Evolutionary conservation across 1,140 invertebrate genomes (phyloP).

Genomic region (Cotesia chilonis): DNA sequence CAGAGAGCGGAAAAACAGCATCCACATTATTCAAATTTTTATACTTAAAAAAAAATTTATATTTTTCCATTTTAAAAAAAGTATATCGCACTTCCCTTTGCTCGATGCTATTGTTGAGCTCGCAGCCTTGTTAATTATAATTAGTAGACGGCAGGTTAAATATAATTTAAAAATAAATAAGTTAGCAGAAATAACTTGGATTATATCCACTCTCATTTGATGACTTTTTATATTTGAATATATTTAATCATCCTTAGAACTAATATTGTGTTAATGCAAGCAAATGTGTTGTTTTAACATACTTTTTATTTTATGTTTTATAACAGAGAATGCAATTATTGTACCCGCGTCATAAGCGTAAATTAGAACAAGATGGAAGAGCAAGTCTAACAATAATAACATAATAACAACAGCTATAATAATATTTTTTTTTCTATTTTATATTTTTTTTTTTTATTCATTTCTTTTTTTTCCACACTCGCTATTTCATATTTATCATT

Average conservation of each 20-base stretch:
- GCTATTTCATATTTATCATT: conserved; percentile 42
- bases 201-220: too few species aligned
- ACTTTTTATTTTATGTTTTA: conserved; percentile 10
- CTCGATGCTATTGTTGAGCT: too few species aligned
- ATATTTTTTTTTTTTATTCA: conserved; percentile 24
- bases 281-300: conserved; percentile 13
- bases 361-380: conserved; percentile 18
- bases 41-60: too few species aligned
- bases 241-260: background rate
- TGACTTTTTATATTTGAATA: background rate
- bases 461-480: conserved; percentile 25
- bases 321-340: conserved; percentile 4
- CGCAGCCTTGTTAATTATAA: too few species aligned
- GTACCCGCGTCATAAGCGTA: conserved; percentile 11
- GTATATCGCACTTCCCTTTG: too few species aligned
- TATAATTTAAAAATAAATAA: too few species aligned
- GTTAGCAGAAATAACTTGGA: too few species aligned
- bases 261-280: background rate
- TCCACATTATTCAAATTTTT: too few species aligned
- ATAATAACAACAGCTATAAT: conserved; percentile 47
- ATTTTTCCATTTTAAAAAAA: too few species aligned
- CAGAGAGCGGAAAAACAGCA: too few species aligned
- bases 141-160: too few species aligned
- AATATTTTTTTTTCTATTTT: conserved; percentile 46
- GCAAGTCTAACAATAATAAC: conserved; percentile 41